These are phyloP conservation scores for Caenorhabditis plicata DNA, from an alignment of 2,888 invertebrate genomes.

Conservation along the genomic window DNA sequence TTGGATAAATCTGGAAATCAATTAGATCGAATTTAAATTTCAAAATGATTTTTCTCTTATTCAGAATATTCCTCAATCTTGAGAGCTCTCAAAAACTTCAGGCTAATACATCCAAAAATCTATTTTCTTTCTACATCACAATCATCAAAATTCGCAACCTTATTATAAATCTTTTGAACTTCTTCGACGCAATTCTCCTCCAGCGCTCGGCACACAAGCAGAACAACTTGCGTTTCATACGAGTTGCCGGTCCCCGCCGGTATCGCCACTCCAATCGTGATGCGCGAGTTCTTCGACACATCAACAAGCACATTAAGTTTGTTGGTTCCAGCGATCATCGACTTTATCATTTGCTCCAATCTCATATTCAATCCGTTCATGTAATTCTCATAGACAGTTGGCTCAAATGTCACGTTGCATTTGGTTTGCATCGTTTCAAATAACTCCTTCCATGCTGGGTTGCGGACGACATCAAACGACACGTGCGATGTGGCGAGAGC, in stretches of 20 bases:
- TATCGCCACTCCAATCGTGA: slow-evolving; percentile 27
- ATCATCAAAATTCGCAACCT: no score
- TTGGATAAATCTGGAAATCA: no score
- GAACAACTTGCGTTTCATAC: slow-evolving; percentile 28
- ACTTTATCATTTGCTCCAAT: slow-evolving; percentile 26
- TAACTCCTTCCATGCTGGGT: slow-evolving; percentile 51
- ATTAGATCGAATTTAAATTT: no score
- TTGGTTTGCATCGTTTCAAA: slow-evolving; percentile 57
- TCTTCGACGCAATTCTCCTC: slow-evolving; percentile 17
- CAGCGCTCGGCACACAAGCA: slow-evolving; percentile 13
- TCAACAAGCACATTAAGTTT: slow-evolving; percentile 29
- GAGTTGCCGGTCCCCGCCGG: slow-evolving; percentile 21
- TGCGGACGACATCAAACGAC: slow-evolving; percentile 34
- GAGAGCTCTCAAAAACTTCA: no score
- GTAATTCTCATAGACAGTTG: slow-evolving; percentile 30
- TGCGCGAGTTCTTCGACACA: slow-evolving; percentile 7
- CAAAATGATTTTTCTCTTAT: no score
- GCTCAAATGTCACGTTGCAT: slow-evolving; percentile 46
- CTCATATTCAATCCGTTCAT: slow-evolving; percentile 14
- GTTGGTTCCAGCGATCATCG: slow-evolving; percentile 6
- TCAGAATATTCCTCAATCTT: no score
- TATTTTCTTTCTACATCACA: no score
- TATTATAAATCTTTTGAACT: slow-evolving; percentile 6
- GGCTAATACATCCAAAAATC: no score
- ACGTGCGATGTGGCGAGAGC: slow-evolving; percentile 41